These are phyloP conservation scores for Drosophila merina DNA, from an alignment of 2,888 invertebrate species.

Conservation along the genomic window DNA sequence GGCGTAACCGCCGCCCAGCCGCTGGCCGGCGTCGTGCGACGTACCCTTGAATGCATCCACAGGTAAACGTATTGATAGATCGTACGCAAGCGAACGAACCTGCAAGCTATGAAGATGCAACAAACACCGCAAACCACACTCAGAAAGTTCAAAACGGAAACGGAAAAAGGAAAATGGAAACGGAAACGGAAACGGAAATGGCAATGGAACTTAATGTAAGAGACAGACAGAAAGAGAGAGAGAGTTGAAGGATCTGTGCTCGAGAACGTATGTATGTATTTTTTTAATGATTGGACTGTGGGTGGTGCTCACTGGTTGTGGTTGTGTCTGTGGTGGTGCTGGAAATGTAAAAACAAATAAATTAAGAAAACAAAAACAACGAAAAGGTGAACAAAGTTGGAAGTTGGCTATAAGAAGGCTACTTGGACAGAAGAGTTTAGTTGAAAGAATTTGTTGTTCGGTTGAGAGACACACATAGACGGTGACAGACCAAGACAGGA, in stretches of 20 bases:
- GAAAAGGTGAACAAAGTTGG: slow-evolving; percentile 35
- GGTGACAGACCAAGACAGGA: slow-evolving; percentile 11
- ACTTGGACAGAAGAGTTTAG: slow-evolving; percentile 43
- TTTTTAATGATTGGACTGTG: slow-evolving; percentile 22
- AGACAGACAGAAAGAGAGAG: slow-evolving; percentile 17
- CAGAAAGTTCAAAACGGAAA: slow-evolving; percentile 58
- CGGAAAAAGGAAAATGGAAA: slow-evolving; percentile 42
- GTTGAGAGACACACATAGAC: slow-evolving; percentile 23
- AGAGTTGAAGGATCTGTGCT: slow-evolving; percentile 25
- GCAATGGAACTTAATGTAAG: slow-evolving; percentile 45
- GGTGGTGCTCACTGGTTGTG: slow-evolving; percentile 37
- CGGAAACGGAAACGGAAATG: slow-evolving; percentile 45
- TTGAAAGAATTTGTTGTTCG: slow-evolving; percentile 11
- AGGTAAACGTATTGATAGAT: slow-evolving; percentile 89
- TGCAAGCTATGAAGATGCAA: slow-evolving; percentile 85
- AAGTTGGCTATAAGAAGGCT: slow-evolving; percentile 51
- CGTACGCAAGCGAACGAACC: slow-evolving; percentile 88
- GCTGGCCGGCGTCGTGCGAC: slow-evolving; percentile 83
- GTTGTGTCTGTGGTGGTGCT: slow-evolving; percentile 67
- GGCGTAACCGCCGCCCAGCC: slow-evolving; percentile 84
- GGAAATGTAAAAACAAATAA: slow-evolving; percentile 56
- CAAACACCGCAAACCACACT: slow-evolving; percentile 83
- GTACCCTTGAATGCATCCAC: slow-evolving; percentile 89
- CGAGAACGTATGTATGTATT: slow-evolving; percentile 1
- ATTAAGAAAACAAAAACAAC: slow-evolving; percentile 39